A percentile compares a stretch with the other conserved stretches of the same genome.
phyloP scores from a whole-genome alignment of 2,113 vertebrate species.

The Brevimyrus niger region DNA sequence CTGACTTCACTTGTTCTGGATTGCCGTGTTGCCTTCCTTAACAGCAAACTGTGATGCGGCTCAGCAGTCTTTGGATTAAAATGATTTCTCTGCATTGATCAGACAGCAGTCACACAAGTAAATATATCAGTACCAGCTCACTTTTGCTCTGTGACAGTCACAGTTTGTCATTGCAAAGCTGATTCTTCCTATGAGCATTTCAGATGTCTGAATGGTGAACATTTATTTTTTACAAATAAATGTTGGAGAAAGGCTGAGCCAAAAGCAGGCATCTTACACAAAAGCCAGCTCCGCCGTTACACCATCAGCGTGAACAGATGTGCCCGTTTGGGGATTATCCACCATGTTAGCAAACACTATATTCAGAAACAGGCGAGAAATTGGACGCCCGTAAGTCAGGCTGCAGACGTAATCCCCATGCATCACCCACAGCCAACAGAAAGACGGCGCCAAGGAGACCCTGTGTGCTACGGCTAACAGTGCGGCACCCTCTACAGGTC shows the following conservation, averaged over 20 bases:
- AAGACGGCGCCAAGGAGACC: slow-evolving; percentile 5
- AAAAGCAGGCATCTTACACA: background rate
- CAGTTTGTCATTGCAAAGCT: background rate
- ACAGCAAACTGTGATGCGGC: background rate
- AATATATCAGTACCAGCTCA: background rate
- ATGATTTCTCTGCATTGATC: background rate
- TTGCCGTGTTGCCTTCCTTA: background rate
- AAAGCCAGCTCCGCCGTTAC: background rate
- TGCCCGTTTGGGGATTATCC: background rate
- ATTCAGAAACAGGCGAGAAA: slow-evolving; percentile 26
- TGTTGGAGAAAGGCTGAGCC: background rate
- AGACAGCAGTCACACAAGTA: background rate
- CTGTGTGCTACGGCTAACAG: background rate
- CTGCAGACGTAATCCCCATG: slow-evolving; percentile 40
- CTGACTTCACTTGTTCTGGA: background rate
- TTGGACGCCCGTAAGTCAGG: slow-evolving; percentile 37
- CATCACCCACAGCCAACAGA: slow-evolving; percentile 34
- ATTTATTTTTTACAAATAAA: background rate
- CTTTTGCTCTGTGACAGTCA: background rate
- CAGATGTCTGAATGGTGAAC: background rate
- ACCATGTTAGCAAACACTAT: slow-evolving; percentile 15
- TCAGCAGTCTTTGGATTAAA: background rate
- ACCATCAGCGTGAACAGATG: background rate
- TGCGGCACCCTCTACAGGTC: background rate
- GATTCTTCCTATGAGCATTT: background rate